Base-by-base conservation (phyloP, 2,113 vertebrate species). In the Cercopithecus mona region DNA sequence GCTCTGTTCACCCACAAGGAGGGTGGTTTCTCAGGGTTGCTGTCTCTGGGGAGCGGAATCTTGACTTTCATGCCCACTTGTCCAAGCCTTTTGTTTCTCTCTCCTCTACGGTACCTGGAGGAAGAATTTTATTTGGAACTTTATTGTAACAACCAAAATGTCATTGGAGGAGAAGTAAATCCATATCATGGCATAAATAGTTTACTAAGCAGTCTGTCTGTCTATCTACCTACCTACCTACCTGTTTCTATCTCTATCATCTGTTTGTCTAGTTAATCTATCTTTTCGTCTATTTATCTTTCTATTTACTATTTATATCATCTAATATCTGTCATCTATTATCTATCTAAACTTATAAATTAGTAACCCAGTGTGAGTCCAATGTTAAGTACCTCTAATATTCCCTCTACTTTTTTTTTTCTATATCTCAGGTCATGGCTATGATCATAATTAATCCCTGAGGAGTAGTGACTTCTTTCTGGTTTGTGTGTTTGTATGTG, bases 131-230 rank as follows among this genome's bases (percentile, higher is more conserved):
- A 61, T 70, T 89, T 92, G 68, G 45, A 20, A 23, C 30, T 43
- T 79, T 32, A 20, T 79, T 50, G n/a, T 40, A 35, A 68, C 64
- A 48, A 73, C 68, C 43, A 18, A 35, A 52, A 92, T 7, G 59
- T 87, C 45, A 61, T 10, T 52, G 35, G 2, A 96, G 22, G 59
- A 87, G 75, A 90, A 43, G 61, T 32, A 20, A 96, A 92, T 89
- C 35, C 6, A 6, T 50, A 52, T 35, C 35, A 72, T 38, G 38
- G 1, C 75, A 40, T 9, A 73, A 40, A 40, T 0, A 13, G 1
- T 85, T 59, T 78, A 43, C 61, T n/a, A 17, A 78, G 43, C 43
- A 78, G 75, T 48, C 73, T 73, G 3, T 20, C 4, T 59, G 0
- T 59, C 52, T 27, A 43, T 13, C 6, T 16, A 1, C 55, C 59